Evolutionary conservation across 2,113 vertebrate genomes (phyloP).

Genomic region (Periophthalmus modestus): DNA sequence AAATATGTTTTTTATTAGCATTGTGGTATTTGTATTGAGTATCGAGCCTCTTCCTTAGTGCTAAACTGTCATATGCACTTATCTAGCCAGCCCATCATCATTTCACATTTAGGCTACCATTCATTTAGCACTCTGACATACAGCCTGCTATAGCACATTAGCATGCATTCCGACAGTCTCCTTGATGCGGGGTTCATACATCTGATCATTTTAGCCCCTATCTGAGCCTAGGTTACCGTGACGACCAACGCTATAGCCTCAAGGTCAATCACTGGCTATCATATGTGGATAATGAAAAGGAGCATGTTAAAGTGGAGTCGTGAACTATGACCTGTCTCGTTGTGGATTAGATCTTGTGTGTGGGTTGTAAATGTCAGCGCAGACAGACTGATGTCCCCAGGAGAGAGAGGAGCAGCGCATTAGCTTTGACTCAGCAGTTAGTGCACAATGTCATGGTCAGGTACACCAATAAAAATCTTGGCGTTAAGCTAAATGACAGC

Average conservation of each 20-base stretch:
- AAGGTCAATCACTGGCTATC: conserved; percentile 43
- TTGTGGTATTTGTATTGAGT: no score
- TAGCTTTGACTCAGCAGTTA: background rate
- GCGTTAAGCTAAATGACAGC: background rate
- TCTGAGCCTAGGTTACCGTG: conserved; percentile 42
- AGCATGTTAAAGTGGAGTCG: background rate
- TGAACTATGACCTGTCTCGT: background rate
- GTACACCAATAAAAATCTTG: background rate
- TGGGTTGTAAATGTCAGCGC: conserved; percentile 1
- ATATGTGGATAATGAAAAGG: background rate
- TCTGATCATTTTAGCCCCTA: conserved; percentile 31
- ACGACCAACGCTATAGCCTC: conserved; percentile 40
- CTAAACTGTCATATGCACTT: no score
- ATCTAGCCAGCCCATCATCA: no score
- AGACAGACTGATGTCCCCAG: background rate
- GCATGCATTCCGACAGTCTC: conserved; percentile 31
- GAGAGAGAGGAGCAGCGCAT: background rate
- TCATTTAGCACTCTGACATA: no score
- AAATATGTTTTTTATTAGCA: no score
- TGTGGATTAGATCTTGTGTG: background rate
- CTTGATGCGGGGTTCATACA: conserved; percentile 32
- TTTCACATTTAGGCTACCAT: no score
- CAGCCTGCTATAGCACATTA: conserved; percentile 17
- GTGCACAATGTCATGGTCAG: background rate
- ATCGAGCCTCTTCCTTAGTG: no score